Base-by-base conservation (phyloP, 2,888 invertebrate species). In the Erebia aethiops region DNA sequence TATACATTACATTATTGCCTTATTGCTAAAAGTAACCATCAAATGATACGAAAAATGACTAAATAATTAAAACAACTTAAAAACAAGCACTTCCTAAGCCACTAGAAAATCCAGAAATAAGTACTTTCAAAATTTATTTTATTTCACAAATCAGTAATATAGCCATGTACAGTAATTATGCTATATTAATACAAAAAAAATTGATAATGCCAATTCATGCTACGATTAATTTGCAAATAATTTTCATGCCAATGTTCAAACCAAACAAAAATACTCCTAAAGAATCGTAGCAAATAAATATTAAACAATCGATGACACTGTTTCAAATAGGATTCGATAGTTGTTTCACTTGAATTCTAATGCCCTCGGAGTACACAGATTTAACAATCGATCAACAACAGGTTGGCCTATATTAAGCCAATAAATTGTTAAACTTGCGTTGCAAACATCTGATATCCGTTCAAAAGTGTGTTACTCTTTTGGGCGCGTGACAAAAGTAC, bases 241-340 rank as follows among this genome's bases (percentile, higher is more conserved):
- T 67, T 71, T 71, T 71, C 72, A 74, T 74, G 74, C 74, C 74
- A 79, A 81, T 82, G 75, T 81, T 49, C 16, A 81, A 79, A 77
- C 78, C 74, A 80, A 81, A 77, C 78, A 74, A 80, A 81, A 76
- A 74, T 77, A 77, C 75, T 77, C 77, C 80, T 77, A 79, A 77
- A 80, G 80, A 82, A 71, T 79, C 77, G 76, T 79, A 79, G 84
- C 84, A 84, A 86, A 85, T 71, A 80, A 85, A 83, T 82, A 78
- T 74, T 76, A 68, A 71, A 71, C 21, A 66, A 69, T 56, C 51
- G 16, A 68, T 69, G 63, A 72, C 18, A 69, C 21, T 26, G 52
- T 57, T 62, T 49, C 18, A 46, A 67, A 67, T 16, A 35, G 57
- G 56, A 46, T 11, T 52, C 18, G 60, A 51, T 52, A 63, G 56